Evolutionary conservation across 2,797 vertebrate species (phyloP), one percentile per base, ranked within the genome.

Genomic region (Clamator glandarius): DNA sequence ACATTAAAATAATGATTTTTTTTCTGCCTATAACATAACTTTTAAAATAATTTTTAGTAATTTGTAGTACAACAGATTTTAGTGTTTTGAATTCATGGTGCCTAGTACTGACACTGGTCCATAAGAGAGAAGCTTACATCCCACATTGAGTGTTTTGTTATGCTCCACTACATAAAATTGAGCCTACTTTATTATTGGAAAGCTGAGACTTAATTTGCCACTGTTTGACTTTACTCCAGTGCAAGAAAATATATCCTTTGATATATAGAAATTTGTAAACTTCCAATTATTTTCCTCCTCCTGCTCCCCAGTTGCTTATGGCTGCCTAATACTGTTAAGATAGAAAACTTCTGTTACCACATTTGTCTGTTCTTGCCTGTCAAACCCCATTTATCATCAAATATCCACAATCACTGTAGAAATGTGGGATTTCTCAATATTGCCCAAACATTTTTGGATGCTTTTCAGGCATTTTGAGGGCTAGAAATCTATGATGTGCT

Each of bases 381-480:
- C 68, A 82, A 12, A 51, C 55, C 19, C 28, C 28, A 25, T 74
- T 84, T 62, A 15, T 63, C 48, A 63, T 50, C 41, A 80, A 74
- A 41, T 25, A 63, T 73, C 28, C 26, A 55, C 35, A 63, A 17
- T 41, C 44, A 26, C 52, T 46, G 55, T 29, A 74, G 64, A 88
- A 91, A 84, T 73, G 23, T 3, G 74, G 54, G 26, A 54, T 89
- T 92, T 88, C 59, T 79, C 42, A 48, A 46, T 44, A 15, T 59
- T 89, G 77, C 41, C 36, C 52, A 74, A 26, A 69, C 9, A 26
- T 39, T 90, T 87, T 54, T 82, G 59, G 72, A 92, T 68, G 31
- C 19, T 89, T 91, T 93, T 85, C 61, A 83, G 64, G 59, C 33
- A 83, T 92, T 77, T 64, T 83, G 64, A 68, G 72, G 39, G 42